Base-by-base conservation (phyloP, 2,113 vertebrate genomes). In the Prietella phreatophila region DNA sequence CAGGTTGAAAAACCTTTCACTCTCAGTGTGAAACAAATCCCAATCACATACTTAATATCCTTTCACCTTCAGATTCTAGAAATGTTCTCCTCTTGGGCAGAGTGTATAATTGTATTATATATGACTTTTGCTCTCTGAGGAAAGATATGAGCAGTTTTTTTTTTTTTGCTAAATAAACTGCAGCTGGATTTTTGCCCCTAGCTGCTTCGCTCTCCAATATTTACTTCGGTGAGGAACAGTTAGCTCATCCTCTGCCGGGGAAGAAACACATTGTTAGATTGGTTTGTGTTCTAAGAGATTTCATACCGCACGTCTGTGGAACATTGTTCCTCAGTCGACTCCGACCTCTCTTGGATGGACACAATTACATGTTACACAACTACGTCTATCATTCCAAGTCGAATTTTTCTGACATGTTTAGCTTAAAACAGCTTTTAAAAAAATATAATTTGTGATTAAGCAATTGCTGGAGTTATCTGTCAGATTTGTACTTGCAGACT, bases 251-350 rank as follows among this genome's bases (percentile, higher is more conserved):
- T 58, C 30, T 60, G 55, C 79, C 10, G 19, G 10, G 55, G 30
- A 36, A 58, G 30, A 82, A 82, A 60, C 4, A 36, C 30, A 56
- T 9, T 80, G 27, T 56, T 80, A 30, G 27, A 56, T 78, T 56
- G 55, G 30, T 82, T 82, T 39, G 79, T 55, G 19, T 39, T 60
- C 13, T 36, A 60, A 60, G 33, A 82, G 79, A 82, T 82, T 60
- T 14, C 4, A 36, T 25, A 33, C 14, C 3, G 17, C 56, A 53
- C 1, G 27, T 80, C 78, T 80, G 30, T 20, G 19, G 9, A 60
- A 36, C 6, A 82, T 36, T 55, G 76, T 8, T 13, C 15, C 15
- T 50, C 27, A 42, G 36, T 75, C 11, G 8, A 22, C 71, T 42
- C 25, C 0, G 9, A 71, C 71, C 5, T 27, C 0, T 78, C 56